Evolutionary conservation across 1,140 invertebrate genomes (phyloP).

Genomic region (Bombyx mandarina): DNA sequence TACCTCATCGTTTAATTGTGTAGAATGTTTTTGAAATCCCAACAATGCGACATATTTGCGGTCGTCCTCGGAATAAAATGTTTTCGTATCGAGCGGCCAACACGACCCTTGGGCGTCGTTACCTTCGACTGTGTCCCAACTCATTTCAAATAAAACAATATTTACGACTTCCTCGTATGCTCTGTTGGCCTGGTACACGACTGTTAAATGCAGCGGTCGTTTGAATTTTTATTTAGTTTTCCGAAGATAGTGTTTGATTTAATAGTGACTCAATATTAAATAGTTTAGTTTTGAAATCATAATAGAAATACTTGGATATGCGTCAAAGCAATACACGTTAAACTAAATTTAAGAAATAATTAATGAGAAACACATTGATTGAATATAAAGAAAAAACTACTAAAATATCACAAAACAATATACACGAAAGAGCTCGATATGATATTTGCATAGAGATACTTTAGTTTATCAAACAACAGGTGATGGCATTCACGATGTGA

Average conservation of each 20-base stretch:
- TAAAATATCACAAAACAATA: no score
- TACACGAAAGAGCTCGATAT: no score
- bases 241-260: not conserved
- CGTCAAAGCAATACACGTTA: no score
- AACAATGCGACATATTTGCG: slow-evolving; percentile 2
- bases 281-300: no score
- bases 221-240: not conserved
- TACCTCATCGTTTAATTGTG: no score
- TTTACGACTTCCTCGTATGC: slow-evolving; percentile 37
- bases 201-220: slow-evolving; percentile 7
- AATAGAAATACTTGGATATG: no score
- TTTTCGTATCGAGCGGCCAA: slow-evolving; percentile 21
- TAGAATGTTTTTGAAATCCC: not conserved
- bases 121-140: slow-evolving; percentile 33
- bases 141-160: slow-evolving; percentile 48
- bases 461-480: no score
- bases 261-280: not conserved
- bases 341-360: no score
- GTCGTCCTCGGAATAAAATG: slow-evolving; percentile 30
- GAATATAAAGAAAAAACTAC: no score
- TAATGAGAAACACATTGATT: no score
- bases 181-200: slow-evolving; percentile 12
- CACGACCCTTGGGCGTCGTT: slow-evolving; percentile 38
- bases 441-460: no score
- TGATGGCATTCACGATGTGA: no score